phyloP scores from a whole-genome alignment of 2,797 vertebrate genomes.

The Podarcis siculus region DNA sequence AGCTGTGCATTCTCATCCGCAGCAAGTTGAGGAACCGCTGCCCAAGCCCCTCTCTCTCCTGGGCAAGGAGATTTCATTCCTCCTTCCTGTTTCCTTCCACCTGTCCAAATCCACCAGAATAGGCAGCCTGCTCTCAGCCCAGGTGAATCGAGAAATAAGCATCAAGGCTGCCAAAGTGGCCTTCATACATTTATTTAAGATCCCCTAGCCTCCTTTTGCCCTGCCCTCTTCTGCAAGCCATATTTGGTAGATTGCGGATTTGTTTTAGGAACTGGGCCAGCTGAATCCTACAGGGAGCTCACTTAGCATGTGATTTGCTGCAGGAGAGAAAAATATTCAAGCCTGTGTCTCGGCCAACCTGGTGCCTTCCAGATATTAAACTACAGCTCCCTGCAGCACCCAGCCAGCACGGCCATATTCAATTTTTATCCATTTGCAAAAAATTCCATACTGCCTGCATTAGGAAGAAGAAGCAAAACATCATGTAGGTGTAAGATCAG shows the following conservation, averaged over 20 bases:
- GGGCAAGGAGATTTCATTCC: background rate
- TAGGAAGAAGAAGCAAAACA: no score
- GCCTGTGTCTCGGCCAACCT: background rate
- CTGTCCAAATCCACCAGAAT: background rate
- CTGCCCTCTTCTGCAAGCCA: background rate
- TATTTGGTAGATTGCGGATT: background rate
- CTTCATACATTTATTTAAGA: background rate
- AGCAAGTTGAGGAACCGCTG: no score
- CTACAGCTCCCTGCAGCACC: no score
- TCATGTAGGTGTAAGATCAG: no score
- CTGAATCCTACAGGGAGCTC: background rate
- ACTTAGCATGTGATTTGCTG: background rate
- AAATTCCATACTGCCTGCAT: no score
- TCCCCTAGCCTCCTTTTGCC: background rate
- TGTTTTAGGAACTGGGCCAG: background rate
- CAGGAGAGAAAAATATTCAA: background rate
- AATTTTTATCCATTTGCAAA: no score
- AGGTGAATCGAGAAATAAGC: background rate
- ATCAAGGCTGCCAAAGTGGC: background rate
- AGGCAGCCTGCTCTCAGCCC: background rate
- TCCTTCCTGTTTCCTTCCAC: background rate
- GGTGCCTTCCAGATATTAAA: background rate
- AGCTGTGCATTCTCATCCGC: no score
- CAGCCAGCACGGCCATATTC: slow-evolving; percentile 1
- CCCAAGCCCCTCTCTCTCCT: background rate